Evolutionary conservation across 37 sponge, comb jelly and placozoan genomes (phyloP), one percentile per base, ranked within the genome.

Genomic region (Cladorhizidae sp.): DNA sequence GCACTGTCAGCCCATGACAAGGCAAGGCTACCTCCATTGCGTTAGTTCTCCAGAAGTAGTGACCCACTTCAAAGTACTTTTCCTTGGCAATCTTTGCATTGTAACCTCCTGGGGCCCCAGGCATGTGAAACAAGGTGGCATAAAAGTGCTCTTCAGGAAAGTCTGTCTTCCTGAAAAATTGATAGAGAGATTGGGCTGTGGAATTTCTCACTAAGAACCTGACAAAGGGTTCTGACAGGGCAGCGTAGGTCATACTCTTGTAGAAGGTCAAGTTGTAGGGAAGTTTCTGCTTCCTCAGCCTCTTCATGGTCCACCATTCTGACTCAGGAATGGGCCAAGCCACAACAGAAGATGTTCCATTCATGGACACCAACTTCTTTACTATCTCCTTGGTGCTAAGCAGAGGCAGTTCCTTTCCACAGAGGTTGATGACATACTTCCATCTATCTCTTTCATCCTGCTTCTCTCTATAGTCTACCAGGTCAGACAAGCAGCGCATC

Each of bases 341-440:
- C 33, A 32, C 41, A 6, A 76, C 62, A 22, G 77, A 58, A 3
- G 83, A 73, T 26, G 29, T 61, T 20, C 74, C 74, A 25, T 74
- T 45, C 37, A 82, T 28, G 39, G 23, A 31, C 32, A 61, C 70
- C 28, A 89, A 70, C 21, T 43, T 40, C 35, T 32, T 51, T 23
- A 89, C 89, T 8, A 89, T 79, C 52, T 89, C 86, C 6, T 79
- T 63, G 39, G 83, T 89, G 7, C 79, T 89, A n/a, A 63, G 78
- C 59, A 89, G 18, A 25, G 89, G 89, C 2, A 89, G 49, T 41
- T 89, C 89, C 29, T 38, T 64, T 18, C 89, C 89, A 62, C 86
- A 84, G 35, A 89, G 51, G 69, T 76, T 83, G 29, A 89, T 84
- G 20, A 59, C 67, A 49, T 89, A 84, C 70, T 51, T 89, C 89